Base-by-base conservation (phyloP, 2,797 vertebrate species). In the Ciconia nigra region DNA sequence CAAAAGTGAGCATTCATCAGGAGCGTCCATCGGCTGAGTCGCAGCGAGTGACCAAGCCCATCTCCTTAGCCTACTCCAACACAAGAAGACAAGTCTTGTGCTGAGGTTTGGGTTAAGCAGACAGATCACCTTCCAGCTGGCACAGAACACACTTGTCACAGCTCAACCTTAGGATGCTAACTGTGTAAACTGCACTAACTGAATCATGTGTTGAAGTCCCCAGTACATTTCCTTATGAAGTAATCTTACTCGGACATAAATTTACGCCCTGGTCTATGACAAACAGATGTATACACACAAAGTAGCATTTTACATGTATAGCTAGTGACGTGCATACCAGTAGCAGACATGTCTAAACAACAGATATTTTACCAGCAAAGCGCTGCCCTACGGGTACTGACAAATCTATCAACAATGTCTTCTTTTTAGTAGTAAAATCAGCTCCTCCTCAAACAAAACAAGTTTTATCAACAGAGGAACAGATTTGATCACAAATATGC, bases 261-360 rank as follows among this genome's bases (percentile, higher is more conserved):
- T 46, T 37, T 19, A 37, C 24, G 19, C 22, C 18, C 39, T 47
- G 8, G 14, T 24, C 26, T 41, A 17, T 37, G 31, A 44, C 49
- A 90, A 66, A 49, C 12, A 49, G 57, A 44, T 24, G 5, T 6
- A 55, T 4, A 52, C 5, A 39, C 5, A 63, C 13, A 58, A 63
- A 74, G 18, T 2, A 87, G 20, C 18, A 13, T 9, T 81, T 33
- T 25, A 59, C 8, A 63, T 28, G 59, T 57, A 47, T 5, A 67
- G 41, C 9, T 47, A 39, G 17, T 21, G 13, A 52, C 3, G 2
- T 39, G 41, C 7, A 5, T 26, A 49, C 0, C 0, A 4, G 31
- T 22, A 70, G 61, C 42, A 78, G 35, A 6, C 18, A 42, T 1
- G 4, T 6, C 58, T 77, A 54, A 79, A 77, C 16, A 87, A 49